phyloP scores from a whole-genome alignment of 2,113 vertebrate genomes.

The Cercocebus atys region DNA sequence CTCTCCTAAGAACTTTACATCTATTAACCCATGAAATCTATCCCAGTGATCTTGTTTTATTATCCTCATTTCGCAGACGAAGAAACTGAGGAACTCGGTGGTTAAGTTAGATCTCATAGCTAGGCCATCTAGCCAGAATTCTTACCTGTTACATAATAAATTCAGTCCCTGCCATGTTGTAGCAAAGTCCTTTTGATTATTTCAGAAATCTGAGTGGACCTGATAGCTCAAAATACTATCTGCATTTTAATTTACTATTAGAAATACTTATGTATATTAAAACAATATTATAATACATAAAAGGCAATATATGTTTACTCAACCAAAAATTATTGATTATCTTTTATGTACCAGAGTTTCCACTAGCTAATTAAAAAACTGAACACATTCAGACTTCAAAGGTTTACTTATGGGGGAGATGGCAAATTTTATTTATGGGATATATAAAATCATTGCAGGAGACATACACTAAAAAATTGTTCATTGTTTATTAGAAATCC shows the following conservation, averaged over 20 bases:
- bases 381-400: not conserved
- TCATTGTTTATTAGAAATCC: not conserved
- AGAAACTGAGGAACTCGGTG: not conserved
- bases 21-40: not conserved
- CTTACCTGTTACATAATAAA: not conserved
- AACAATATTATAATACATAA: not conserved
- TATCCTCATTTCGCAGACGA: not conserved
- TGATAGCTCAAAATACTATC: not conserved
- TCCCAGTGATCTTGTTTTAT: not conserved
- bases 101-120: not conserved
- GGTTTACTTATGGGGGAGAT: not conserved
- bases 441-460: not conserved
- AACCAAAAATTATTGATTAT: not conserved
- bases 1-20: not conserved
- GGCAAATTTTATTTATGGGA: not conserved
- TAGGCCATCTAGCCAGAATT: not conserved
- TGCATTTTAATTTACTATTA: not conserved
- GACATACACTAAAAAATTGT: not conserved
- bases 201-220: not conserved
- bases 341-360: not conserved
- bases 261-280: not conserved
- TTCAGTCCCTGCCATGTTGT: not conserved
- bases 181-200: not conserved
- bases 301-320: not conserved
- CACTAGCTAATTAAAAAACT: not conserved